A percentile compares a stretch with the other conserved stretches of the same genome.
These are phyloP conservation scores for Avahi laniger DNA, from an alignment of 2,797 vertebrate species.

Conservation along the genomic window DNA sequence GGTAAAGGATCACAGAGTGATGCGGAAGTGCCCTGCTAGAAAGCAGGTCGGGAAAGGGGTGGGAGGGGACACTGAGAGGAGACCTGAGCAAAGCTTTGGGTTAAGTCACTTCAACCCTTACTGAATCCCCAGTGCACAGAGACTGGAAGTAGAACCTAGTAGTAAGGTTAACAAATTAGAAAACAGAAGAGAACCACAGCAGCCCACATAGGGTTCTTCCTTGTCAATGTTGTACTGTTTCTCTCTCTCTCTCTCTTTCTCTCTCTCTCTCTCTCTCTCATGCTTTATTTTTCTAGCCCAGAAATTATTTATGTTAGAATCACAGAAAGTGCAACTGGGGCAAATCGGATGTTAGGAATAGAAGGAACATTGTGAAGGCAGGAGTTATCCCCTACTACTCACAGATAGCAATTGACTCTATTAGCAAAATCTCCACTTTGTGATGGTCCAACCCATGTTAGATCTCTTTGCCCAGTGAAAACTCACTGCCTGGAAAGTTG, in stretches of 20 bases:
- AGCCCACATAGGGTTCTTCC: not conserved
- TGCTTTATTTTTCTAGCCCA: no score
- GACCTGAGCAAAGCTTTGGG: not conserved
- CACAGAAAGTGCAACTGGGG: not conserved
- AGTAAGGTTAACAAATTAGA: not conserved
- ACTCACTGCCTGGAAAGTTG: not conserved
- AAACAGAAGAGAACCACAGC: not conserved
- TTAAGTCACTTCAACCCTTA: not conserved
- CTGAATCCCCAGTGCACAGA: not conserved
- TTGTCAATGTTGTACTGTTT: not conserved
- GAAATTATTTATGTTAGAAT: not conserved
- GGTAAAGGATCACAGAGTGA: not conserved
- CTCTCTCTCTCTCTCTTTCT: not conserved
- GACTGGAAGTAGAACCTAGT: not conserved
- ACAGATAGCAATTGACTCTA: not conserved
- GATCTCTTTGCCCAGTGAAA: not conserved
- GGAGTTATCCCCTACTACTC: not conserved
- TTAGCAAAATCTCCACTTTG: not conserved
- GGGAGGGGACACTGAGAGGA: not conserved
- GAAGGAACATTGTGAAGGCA: not conserved
- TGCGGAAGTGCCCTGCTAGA: not conserved
- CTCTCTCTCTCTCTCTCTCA: not conserved
- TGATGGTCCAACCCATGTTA: not conserved
- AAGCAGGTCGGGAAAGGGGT: not conserved
- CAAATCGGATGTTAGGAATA: not conserved